These are phyloP conservation scores for Bungarus multicinctus DNA, from an alignment of 2,113 vertebrate genomes.

Conservation along the genomic window DNA sequence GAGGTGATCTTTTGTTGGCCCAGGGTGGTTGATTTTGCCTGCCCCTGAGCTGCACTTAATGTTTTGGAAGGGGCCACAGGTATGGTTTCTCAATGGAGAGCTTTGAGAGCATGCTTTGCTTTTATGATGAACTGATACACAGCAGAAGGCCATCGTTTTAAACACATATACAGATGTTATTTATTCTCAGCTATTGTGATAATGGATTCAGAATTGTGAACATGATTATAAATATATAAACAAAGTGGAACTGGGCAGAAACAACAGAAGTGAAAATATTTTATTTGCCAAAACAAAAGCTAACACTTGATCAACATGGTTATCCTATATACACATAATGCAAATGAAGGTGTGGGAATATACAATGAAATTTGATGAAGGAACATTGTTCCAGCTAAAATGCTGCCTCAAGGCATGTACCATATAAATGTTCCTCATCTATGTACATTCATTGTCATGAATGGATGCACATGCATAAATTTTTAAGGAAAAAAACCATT, in stretches of 20 bases:
- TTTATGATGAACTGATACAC: background rate
- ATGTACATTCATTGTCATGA: background rate
- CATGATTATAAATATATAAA: constrained; percentile 18
- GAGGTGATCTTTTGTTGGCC: background rate
- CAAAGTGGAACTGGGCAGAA: background rate
- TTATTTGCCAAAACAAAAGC: background rate
- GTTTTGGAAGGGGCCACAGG: background rate
- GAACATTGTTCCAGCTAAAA: background rate
- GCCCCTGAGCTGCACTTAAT: background rate
- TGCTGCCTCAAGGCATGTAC: background rate
- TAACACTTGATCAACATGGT: background rate
- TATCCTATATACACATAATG: background rate
- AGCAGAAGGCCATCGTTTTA: background rate
- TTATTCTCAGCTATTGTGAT: constrained; percentile 7
- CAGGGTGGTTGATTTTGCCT: background rate
- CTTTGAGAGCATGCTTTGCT: background rate
- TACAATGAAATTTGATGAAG: background rate
- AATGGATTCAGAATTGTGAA: constrained; percentile 15
- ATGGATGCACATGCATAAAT: background rate
- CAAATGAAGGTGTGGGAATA: background rate
- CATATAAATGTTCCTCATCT: background rate
- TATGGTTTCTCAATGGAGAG: background rate
- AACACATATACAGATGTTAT: background rate
- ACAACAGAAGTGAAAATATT: background rate
- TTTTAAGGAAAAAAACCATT: background rate